Base-by-base conservation (phyloP, 2,888 invertebrate species). In the Luperina testacea region DNA sequence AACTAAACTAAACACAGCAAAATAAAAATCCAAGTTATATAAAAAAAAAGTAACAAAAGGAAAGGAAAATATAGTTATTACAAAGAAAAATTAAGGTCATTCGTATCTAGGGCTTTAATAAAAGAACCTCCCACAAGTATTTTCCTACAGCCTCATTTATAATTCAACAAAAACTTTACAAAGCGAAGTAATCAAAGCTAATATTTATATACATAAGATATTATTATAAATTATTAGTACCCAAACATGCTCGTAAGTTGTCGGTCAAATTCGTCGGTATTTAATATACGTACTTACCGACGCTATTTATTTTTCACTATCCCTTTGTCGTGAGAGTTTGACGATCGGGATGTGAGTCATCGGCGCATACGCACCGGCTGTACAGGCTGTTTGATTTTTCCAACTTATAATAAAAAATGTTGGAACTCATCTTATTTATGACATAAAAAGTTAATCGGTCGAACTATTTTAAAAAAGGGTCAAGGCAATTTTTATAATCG, bases 321-420 rank as follows among this genome's bases (percentile, higher is more conserved):
- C 91, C 92, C 92, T 94, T 94, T 95, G 95, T 95, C 95, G 95
- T 94, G 95, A 94, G 93, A 94, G 95, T 96, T 95, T 95, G 95
- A 94, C 94, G 95, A 94, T 95, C 93, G 92, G 90, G 89, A 90
- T 89, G 89, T 96, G 96, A 96, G 90, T 96, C 96, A 96, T 93
- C 92, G 90, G 94, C 94, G 95, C 93, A 76, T 89, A 93, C 95
- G 95, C 95, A 93, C 82, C 85, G 45, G 73, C 7, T 75, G 59
- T 92, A 95, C 90, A 94, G 94, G 90, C 0, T 94, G 95, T 83
- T 93, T 72, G 45, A 74, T 72, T 77, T 75, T 24, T 38, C 0
- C 13, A 38, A 38, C 64, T 24, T 24, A 38, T 42, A 38, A 27
- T 27, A 61, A 11, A 61, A 11, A 24, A 38, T 15, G 7, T 32